Percentiles rank a stretch among this genome's conserved stretches.
These are phyloP conservation scores for Pemphredon lugubris DNA, from an alignment of 2,888 invertebrate species.

Conservation along the genomic window DNA sequence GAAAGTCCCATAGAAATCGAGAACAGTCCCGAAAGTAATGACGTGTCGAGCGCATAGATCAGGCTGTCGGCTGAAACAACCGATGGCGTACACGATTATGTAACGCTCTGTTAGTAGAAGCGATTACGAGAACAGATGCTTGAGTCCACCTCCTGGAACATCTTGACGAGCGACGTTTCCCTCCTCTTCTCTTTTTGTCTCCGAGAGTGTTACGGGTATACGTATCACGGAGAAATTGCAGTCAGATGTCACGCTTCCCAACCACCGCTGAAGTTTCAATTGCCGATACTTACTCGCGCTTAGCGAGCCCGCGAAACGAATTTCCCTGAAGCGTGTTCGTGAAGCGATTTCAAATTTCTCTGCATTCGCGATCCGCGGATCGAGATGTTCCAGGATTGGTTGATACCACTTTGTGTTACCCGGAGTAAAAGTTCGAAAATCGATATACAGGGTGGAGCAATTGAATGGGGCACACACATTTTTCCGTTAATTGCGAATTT, in stretches of 20 bases:
- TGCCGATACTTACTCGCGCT: slow-evolving; percentile 24
- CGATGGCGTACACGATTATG: slow-evolving; percentile 27
- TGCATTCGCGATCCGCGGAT: neutral
- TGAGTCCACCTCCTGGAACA: slow-evolving; percentile 20
- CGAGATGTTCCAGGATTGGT: too few relatives aligned
- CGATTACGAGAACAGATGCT: slow-evolving; percentile 28
- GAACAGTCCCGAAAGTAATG: slow-evolving; percentile 30
- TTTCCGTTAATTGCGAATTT: too few relatives aligned
- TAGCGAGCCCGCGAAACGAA: neutral
- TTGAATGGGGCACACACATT: too few relatives aligned
- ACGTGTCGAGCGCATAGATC: slow-evolving; percentile 17
- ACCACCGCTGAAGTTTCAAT: slow-evolving; percentile 31
- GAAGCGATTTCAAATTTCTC: neutral
- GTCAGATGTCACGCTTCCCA: slow-evolving; percentile 26
- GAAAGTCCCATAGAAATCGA: slow-evolving; percentile 19
- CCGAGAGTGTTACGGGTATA: neutral
- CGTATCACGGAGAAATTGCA: slow-evolving; percentile 20
- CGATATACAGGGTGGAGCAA: too few relatives aligned
- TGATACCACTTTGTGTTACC: too few relatives aligned
- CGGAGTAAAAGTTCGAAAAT: too few relatives aligned
- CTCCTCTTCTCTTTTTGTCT: slow-evolving; percentile 21
- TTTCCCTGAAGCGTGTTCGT: neutral
- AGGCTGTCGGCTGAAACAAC: slow-evolving; percentile 30
- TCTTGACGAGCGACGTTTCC: slow-evolving; percentile 23
- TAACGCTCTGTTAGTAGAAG: slow-evolving; percentile 27